Evolutionary conservation across 2,797 vertebrate species (phyloP).

Genomic region (Microctenopoma lineatum): DNA sequence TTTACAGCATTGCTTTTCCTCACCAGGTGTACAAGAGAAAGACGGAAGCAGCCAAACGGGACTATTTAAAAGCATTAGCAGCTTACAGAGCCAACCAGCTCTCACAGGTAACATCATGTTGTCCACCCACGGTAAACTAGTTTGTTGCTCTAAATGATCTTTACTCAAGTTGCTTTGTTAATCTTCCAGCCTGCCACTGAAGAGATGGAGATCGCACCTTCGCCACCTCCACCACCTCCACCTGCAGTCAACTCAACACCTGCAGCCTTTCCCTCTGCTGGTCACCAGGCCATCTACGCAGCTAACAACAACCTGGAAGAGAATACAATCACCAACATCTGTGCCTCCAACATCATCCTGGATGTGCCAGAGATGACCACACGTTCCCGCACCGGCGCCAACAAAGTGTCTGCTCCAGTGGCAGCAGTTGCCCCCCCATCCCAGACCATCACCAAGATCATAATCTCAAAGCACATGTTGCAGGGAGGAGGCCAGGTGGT

Average conservation of each 20-base stretch:
- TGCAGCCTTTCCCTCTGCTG: conserved; percentile 19
- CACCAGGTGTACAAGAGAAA: conserved; percentile 93
- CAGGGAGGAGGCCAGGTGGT: conserved; percentile 82
- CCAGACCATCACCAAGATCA: conserved; percentile 87
- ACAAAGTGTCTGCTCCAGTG: conserved; percentile 60
- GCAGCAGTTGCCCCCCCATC: conserved; percentile 49
- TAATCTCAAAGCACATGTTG: conserved; percentile 88
- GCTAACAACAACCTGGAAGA: conserved; percentile 71
- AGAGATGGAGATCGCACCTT: conserved; percentile 83
- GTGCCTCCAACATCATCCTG: conserved; percentile 79
- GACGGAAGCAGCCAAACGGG: conserved; percentile 91
- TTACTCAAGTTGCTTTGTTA: conserved; percentile 1
- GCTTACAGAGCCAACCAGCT: conserved; percentile 90
- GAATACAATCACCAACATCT: conserved; percentile 80
- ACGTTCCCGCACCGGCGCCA: conserved; percentile 72
- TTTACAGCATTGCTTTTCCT: background rate
- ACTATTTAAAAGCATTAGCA: conserved; percentile 91
- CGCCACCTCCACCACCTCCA: conserved; percentile 75
- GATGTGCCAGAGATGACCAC: conserved; percentile 75
- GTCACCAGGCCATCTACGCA: conserved; percentile 48
- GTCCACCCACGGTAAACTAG: background rate
- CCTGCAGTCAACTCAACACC: conserved; percentile 51
- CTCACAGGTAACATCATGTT: conserved; percentile 75
- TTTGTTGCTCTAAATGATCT: background rate
- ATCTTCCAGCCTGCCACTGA: conserved; percentile 81